phyloP scores from a whole-genome alignment of 2,797 vertebrate species.

The Psittacula derbiana region DNA sequence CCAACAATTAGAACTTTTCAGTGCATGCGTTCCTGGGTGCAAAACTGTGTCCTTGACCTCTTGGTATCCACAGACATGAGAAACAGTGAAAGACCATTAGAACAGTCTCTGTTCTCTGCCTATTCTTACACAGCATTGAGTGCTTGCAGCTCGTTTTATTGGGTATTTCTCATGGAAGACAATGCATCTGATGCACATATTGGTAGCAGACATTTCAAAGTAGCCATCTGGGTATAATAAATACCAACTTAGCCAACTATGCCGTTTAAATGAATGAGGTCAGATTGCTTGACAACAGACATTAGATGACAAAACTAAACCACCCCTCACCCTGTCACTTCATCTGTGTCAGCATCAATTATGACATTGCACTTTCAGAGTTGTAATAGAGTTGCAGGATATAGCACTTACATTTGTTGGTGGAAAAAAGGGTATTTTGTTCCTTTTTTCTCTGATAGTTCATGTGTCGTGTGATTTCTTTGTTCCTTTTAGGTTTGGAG shows the following conservation, averaged over 20 bases:
- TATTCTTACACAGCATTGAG: neutral
- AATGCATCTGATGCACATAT: neutral
- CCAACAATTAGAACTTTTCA: neutral
- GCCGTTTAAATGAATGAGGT: neutral
- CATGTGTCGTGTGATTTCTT: neutral
- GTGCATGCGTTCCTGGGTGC: accelerated
- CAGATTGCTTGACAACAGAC: neutral
- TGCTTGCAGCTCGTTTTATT: neutral
- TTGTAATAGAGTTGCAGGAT: neutral
- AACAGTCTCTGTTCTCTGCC: too few relatives aligned
- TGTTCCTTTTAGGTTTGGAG: neutral
- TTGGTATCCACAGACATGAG: neutral
- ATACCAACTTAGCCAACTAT: neutral
- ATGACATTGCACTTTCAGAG: neutral
- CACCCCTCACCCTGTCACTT: accelerated
- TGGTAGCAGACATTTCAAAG: neutral
- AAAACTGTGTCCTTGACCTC: neutral
- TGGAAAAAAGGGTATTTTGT: neutral
- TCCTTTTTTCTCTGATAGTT: neutral
- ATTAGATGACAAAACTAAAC: neutral
- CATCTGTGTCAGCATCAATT: neutral
- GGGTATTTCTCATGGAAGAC: neutral
- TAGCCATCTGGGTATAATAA: neutral
- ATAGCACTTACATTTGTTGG: neutral
- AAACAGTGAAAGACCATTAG: neutral